Conservation (phyloP, 2,797 vertebrate species). For the Chromobotia macracanthus region DNA sequence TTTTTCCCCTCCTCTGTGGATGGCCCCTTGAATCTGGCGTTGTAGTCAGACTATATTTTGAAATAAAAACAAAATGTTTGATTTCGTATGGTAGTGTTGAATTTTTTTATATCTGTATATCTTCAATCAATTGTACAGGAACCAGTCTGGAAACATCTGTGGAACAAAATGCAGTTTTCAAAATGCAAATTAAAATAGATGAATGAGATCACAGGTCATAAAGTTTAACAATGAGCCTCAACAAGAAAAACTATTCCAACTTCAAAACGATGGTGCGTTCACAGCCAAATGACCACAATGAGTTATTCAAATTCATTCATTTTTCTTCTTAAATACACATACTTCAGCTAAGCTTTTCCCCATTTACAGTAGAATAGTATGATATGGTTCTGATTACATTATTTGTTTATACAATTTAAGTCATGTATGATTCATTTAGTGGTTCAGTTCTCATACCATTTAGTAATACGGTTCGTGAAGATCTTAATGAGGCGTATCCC, state of each 20-base stretch:
- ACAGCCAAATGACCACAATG: not conserved
- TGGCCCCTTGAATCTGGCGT: conserved; percentile 75
- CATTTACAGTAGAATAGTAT: not conserved
- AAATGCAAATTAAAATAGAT: conserved; percentile 5
- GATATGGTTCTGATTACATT: too few species aligned
- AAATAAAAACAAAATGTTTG: conserved; percentile 66
- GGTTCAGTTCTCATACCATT: not conserved
- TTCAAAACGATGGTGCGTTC: not conserved
- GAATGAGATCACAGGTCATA: not conserved
- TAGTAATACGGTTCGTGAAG: not conserved
- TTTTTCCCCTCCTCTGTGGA: conserved; percentile 64
- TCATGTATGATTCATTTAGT: not conserved
- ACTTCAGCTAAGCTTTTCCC: not conserved
- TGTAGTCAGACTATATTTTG: conserved; percentile 83
- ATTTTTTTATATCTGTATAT: too few species aligned
- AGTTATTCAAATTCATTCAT: not conserved
- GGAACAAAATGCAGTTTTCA: not conserved
- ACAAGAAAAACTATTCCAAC: not conserved
- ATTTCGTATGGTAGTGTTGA: not conserved
- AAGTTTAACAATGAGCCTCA: not conserved
- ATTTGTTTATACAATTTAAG: not conserved
- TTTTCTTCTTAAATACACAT: not conserved
- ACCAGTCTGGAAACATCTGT: not conserved
- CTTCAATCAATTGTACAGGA: not conserved
- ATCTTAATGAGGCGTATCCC: not conserved